Evolutionary conservation across 2,797 vertebrate species (phyloP), one percentile per base, ranked within the genome.

Genomic region (Chlorospingus semifuscus): DNA sequence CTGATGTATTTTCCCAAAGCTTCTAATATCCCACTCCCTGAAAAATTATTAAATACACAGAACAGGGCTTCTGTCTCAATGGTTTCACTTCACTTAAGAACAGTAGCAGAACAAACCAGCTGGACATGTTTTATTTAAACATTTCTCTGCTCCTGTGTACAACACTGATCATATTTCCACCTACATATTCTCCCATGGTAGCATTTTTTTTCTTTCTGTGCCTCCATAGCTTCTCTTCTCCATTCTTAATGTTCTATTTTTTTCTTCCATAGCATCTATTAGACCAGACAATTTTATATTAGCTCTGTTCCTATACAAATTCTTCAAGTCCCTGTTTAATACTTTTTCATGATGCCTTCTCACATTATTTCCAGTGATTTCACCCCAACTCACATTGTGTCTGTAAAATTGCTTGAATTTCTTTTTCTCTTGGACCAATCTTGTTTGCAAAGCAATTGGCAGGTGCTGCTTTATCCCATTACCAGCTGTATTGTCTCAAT

Each of bases 31-130:
- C n/a, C 27, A 37, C 36, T 23, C 64, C 32, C 55, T 42, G 37
- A 42, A 57, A 93, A 78, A 78, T 56, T 3, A 83, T 91, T 75
- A 89, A 92, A 83, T 69, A 50, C 61, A 37, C n/a, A 22, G 71
- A 91, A 55, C 29, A 59, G 32, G 36, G 32, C 23, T 93, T 78
- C 76, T 72, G 46, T 79, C 87, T 86, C 89, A 63, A 9, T 55
- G 76, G 50, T 75, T 92, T 92, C 84, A 50, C 82, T 93, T 85
- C 69, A 80, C 26, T 95, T 86, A 89, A 78, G 64, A 93, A 79
- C 39, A 70, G 83, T 32, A 68, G 79, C 69, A 87, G 71, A 84
- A 89, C 89, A 87, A 95, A 92, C 46, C 39, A 85, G 65, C 32
- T 16, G 5, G 53, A 91, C 5, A 9, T 85, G 69, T 87, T 95